phyloP scores from a whole-genome alignment of 1,140 invertebrate species.

The Aricia agestis region DNA sequence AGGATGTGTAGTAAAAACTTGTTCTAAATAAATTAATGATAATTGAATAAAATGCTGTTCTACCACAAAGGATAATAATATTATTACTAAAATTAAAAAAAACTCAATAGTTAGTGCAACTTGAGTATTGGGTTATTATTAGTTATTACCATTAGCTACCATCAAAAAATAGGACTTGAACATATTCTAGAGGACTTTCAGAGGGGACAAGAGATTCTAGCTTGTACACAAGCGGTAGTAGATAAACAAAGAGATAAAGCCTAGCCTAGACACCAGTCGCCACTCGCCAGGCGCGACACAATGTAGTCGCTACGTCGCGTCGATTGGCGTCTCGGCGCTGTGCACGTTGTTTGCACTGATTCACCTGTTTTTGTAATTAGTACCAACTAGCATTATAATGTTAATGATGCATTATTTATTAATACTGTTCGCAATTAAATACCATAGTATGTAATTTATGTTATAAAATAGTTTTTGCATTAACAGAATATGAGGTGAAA shows the following conservation, averaged over 20 bases:
- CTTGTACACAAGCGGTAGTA: background rate
- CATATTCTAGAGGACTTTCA: no score
- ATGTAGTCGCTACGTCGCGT: no score
- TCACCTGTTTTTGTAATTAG: background rate
- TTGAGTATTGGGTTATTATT: no score
- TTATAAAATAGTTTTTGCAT: background rate
- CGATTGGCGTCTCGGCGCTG: background rate
- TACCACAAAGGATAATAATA: no score
- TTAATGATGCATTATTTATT: constrained; percentile 1
- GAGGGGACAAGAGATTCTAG: no score
- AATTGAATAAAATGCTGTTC: no score
- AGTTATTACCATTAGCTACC: no score
- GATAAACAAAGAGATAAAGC: background rate
- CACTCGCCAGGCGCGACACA: no score
- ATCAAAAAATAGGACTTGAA: no score
- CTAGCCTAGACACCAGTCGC: background rate
- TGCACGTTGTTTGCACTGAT: background rate
- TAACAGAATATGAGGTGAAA: background rate
- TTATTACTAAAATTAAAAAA: no score
- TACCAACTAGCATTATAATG: background rate
- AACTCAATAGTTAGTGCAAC: no score
- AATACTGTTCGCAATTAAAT: background rate
- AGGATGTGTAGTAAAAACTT: background rate
- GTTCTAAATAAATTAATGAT: background rate
- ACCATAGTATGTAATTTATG: background rate